phyloP scores from a whole-genome alignment of 2,797 vertebrate genomes.

The Lindbergichthys nudifrons region DNA sequence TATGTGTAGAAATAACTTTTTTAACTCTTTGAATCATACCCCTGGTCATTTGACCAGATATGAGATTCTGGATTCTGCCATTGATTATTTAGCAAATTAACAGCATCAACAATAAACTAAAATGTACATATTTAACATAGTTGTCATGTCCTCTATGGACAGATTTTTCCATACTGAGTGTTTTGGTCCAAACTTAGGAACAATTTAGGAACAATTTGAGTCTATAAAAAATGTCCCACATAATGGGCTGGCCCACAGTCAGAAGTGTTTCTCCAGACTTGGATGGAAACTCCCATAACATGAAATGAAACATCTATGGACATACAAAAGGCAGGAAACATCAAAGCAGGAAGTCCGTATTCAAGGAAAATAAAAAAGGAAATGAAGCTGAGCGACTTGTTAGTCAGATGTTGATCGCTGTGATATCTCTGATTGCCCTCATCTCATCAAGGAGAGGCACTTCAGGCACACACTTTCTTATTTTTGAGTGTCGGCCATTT shows the following conservation, averaged over 20 bases:
- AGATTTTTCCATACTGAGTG: not conserved
- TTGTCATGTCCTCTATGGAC: too few species aligned
- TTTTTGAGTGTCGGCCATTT: too few species aligned
- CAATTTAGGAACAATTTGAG: not conserved
- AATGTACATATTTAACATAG: too few species aligned
- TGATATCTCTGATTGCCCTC: constrained; percentile 39
- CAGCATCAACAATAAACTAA: not conserved
- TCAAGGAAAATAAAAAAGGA: constrained; percentile 28
- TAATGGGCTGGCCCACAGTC: not conserved
- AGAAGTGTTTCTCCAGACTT: constrained; percentile 19
- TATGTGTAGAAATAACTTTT: not conserved
- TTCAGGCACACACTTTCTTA: too few species aligned
- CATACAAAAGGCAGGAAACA: constrained; percentile 39
- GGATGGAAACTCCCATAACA: constrained; percentile 30
- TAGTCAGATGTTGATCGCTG: not conserved
- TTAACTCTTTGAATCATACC: not conserved
- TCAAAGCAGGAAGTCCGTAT: constrained; percentile 17
- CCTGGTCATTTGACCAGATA: not conserved
- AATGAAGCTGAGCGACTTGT: constrained; percentile 17
- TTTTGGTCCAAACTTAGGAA: not conserved
- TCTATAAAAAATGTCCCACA: not conserved
- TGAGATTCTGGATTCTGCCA: not conserved
- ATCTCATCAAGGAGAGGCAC: not conserved
- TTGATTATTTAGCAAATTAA: not conserved
- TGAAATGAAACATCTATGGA: constrained; percentile 19